phyloP scores from a whole-genome alignment of 2,888 invertebrate species.

The Amiota minor region DNA sequence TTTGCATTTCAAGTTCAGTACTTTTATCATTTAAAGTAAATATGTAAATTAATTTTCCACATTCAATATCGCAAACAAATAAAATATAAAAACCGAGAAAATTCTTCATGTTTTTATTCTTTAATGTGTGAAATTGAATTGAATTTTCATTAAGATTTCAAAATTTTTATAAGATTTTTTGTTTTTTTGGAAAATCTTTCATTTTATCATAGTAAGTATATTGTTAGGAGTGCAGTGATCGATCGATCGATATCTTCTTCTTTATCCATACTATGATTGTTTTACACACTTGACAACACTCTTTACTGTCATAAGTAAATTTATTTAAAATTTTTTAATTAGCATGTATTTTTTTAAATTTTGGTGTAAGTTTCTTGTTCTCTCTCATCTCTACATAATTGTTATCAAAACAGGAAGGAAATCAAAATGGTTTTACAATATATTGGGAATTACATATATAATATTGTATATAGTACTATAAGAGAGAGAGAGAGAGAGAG shows the following conservation, averaged over 20 bases:
- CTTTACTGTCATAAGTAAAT: constrained; percentile 15
- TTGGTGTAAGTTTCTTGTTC: neutral
- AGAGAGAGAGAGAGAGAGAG: neutral
- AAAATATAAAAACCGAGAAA: constrained; percentile 6
- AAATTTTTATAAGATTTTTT: neutral
- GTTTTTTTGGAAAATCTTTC: neutral
- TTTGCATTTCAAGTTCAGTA: constrained; percentile 29
- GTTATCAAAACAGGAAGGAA: constrained; percentile 2
- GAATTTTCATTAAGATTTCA: constrained; percentile 33
- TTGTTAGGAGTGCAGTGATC: constrained; percentile 59
- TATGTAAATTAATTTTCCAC: constrained; percentile 3
- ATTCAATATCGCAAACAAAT: neutral
- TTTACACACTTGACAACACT: constrained; percentile 24
- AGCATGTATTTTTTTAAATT: constrained; percentile 22
- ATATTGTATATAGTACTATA: too few species aligned
- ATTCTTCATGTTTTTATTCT: neutral
- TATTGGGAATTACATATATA: neutral
- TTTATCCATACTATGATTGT: constrained; percentile 25
- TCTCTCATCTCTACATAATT: constrained; percentile 23
- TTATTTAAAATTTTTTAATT: constrained; percentile 11
- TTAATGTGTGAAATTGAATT: neutral
- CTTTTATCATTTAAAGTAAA: constrained; percentile 14
- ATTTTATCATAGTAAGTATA: neutral
- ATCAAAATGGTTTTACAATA: neutral
- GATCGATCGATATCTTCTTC: constrained; percentile 54